Conservation (phyloP, 1,140 invertebrate genomes). For the Protaetia brevitarsis region DNA sequence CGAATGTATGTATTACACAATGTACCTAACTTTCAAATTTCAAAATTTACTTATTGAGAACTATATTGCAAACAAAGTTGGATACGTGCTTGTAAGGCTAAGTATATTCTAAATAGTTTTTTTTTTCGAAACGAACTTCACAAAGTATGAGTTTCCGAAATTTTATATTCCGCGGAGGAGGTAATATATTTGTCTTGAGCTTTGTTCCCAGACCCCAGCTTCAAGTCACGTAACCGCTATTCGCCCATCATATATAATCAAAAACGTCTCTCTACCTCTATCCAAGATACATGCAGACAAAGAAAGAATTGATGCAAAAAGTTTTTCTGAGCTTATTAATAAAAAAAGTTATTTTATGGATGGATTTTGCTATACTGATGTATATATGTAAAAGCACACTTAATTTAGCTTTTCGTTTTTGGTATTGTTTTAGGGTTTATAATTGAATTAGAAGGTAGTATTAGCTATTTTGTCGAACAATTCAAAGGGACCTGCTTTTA, state of each 20-base stretch:
- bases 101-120: slow-evolving; percentile 4
- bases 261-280: not conserved
- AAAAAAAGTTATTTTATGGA: too few relatives aligned
- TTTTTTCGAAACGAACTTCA: not conserved
- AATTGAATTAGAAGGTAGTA: too few relatives aligned
- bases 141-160: slow-evolving; percentile 14
- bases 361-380: too few relatives aligned
- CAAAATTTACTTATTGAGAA: not conserved
- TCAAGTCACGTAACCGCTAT: slow-evolving; percentile 4
- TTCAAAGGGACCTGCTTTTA: too few relatives aligned
- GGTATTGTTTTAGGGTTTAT: too few relatives aligned
- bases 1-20: not conserved
- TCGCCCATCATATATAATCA: slow-evolving; percentile 2
- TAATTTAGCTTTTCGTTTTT: too few relatives aligned
- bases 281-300: too few relatives aligned
- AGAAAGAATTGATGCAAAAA: too few relatives aligned
- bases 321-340: too few relatives aligned
- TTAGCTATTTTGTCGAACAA: too few relatives aligned
- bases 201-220: not conserved
- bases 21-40: not conserved
- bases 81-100: not conserved
- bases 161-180: not conserved
- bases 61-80: not conserved
- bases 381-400: too few relatives aligned
- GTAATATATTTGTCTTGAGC: slow-evolving; percentile 16